Conservation (phyloP, 2,797 vertebrate species). For the Gallirallus australis region DNA sequence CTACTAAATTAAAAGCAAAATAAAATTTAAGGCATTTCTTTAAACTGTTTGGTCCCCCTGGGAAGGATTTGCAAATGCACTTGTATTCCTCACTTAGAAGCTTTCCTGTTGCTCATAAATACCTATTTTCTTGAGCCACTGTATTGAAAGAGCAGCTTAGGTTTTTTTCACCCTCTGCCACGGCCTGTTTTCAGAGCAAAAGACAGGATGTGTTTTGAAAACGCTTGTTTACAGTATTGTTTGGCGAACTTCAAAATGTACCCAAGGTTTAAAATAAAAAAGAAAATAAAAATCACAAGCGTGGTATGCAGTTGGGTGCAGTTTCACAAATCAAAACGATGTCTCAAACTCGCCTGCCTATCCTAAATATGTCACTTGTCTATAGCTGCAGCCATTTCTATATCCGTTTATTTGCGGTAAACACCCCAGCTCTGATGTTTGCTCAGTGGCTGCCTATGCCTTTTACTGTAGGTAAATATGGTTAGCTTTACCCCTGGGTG, state of each 20-base stretch:
- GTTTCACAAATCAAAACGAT: not conserved
- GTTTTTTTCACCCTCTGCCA: not conserved
- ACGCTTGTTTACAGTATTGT: not conserved
- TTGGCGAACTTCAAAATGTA: not conserved
- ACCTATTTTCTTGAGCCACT: conserved; percentile 14
- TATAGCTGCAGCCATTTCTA: not conserved
- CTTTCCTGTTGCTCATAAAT: conserved; percentile 24
- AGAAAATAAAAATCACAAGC: not conserved
- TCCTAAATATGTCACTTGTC: not conserved
- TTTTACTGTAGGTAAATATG: not conserved
- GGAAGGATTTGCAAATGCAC: conserved; percentile 27
- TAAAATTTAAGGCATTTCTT: conserved; percentile 24
- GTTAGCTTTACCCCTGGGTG: not conserved
- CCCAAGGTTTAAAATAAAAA: not conserved
- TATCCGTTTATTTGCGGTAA: not conserved
- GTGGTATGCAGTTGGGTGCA: not conserved
- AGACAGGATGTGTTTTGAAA: not conserved
- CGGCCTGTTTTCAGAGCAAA: not conserved
- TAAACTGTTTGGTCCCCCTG: not conserved
- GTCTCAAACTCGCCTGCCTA: not conserved
- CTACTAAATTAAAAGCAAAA: conserved; percentile 35
- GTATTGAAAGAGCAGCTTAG: not conserved
- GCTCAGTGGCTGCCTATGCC: not conserved
- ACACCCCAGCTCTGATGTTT: not conserved
- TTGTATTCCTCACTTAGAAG: not conserved